These are phyloP conservation scores for Dolichallabes microphthalmus DNA, from an alignment of 2,113 vertebrate genomes.

Conservation along the genomic window DNA sequence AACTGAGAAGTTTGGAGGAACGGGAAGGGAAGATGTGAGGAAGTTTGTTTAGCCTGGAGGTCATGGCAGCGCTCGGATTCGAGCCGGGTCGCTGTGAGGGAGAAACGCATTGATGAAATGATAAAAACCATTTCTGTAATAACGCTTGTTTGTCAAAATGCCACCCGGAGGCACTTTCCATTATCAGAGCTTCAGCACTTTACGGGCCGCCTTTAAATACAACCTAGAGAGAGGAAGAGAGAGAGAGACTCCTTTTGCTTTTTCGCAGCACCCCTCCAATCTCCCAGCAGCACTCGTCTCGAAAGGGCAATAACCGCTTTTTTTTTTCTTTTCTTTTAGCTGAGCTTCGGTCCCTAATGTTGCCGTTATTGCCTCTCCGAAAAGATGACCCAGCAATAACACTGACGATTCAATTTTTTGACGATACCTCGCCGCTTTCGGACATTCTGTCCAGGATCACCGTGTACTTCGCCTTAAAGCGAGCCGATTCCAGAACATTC, in stretches of 20 bases:
- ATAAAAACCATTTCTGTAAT: constrained; percentile 38
- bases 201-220: constrained; percentile 28
- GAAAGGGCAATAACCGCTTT: constrained; percentile 13
- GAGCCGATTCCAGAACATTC: background rate
- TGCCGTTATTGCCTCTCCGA: constrained; percentile 11
- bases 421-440: background rate
- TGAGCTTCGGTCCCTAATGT: constrained; percentile 21
- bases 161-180: constrained; percentile 26
- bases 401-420: constrained; percentile 21
- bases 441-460: constrained; percentile 5
- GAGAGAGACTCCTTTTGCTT: background rate
- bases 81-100: background rate
- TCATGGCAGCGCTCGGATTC: background rate
- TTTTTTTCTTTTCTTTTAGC: constrained; percentile 26
- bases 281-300: constrained; percentile 25
- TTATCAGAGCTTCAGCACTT: constrained; percentile 34
- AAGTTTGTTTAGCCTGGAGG: background rate
- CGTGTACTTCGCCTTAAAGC: background rate
- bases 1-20: background rate
- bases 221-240: constrained; percentile 18
- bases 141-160: constrained; percentile 41
- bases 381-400: constrained; percentile 15
- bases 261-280: constrained; percentile 10
- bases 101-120: constrained; percentile 29
- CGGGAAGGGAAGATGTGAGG: no score